Percentiles rank a stretch among this genome's conserved stretches.
Conservation (phyloP, 2,113 vertebrate species). For the Trinectes maculatus region DNA sequence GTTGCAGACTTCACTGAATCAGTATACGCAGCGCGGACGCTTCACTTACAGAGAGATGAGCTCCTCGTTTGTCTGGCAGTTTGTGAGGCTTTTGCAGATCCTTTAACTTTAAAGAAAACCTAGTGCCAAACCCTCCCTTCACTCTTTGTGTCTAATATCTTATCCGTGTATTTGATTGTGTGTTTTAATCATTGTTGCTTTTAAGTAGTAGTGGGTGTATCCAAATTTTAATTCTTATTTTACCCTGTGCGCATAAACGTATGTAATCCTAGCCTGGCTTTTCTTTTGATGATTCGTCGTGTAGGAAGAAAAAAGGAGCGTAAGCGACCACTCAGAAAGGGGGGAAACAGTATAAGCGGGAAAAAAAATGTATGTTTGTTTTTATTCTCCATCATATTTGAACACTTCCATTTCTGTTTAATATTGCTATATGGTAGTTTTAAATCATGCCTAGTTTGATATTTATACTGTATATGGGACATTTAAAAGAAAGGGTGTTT, state of each 20-base stretch:
- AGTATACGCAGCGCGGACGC: conserved; percentile 32
- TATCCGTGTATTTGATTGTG: conserved; percentile 50
- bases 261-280: conserved; percentile 55
- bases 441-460: conserved; percentile 82
- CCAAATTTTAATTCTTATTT: conserved; percentile 50
- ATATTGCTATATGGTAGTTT: conserved; percentile 66
- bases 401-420: conserved; percentile 78
- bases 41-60: conserved; percentile 15
- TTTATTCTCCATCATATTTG: conserved; percentile 71
- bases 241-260: conserved; percentile 46
- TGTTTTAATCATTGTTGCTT: conserved; percentile 47
- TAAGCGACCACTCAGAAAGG: conserved; percentile 76
- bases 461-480: conserved; percentile 89
- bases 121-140: conserved; percentile 74
- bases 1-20: conserved; percentile 36
- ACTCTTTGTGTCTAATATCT: conserved; percentile 47
- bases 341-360: conserved; percentile 44
- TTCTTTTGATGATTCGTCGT: conserved; percentile 40
- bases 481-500: conserved; percentile 83
- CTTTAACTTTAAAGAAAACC: conserved; percentile 34
- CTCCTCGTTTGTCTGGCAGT: conserved; percentile 24
- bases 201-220: conserved; percentile 50
- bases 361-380: conserved; percentile 41
- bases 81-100: conserved; percentile 37
- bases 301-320: conserved; percentile 29